Conservation (phyloP, 2,797 vertebrate genomes). For the Mico argentatus region DNA sequence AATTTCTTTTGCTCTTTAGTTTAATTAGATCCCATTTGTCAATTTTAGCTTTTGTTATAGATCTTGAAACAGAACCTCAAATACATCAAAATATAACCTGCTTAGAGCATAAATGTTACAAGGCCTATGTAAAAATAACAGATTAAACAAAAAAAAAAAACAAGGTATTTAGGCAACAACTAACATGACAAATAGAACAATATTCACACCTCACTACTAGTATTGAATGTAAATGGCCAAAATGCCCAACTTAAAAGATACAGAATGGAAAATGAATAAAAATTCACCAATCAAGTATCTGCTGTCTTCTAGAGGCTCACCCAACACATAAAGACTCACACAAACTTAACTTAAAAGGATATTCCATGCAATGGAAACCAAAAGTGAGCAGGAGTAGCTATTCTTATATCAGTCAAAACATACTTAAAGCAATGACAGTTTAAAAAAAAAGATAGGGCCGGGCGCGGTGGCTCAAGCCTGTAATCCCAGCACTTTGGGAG, state of each 20-base stretch:
- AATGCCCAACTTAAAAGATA: not conserved
- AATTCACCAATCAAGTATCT: not conserved
- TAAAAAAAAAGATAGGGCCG: too few species aligned
- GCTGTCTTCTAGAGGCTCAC: not conserved
- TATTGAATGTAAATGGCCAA: not conserved
- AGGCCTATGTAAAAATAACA: not conserved
- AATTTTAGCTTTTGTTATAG: not conserved
- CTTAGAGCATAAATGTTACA: not conserved
- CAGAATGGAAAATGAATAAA: not conserved
- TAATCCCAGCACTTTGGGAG: too few species aligned
- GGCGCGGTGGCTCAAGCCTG: too few species aligned
- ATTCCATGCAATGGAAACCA: not conserved
- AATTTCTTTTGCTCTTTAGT: not conserved
- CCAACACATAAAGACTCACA: not conserved
- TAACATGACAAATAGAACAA: not conserved
- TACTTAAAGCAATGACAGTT: not conserved
- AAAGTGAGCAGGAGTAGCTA: not conserved
- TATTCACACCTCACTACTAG: not conserved
- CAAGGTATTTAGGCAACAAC: not conserved
- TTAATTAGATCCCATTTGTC: not conserved
- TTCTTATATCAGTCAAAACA: not conserved
- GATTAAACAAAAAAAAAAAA: not conserved
- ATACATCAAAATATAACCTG: not conserved
- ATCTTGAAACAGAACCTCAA: not conserved
- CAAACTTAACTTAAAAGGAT: not conserved